Base-by-base conservation (phyloP, 2,797 vertebrate species). In the Perodicticus potto region DNA sequence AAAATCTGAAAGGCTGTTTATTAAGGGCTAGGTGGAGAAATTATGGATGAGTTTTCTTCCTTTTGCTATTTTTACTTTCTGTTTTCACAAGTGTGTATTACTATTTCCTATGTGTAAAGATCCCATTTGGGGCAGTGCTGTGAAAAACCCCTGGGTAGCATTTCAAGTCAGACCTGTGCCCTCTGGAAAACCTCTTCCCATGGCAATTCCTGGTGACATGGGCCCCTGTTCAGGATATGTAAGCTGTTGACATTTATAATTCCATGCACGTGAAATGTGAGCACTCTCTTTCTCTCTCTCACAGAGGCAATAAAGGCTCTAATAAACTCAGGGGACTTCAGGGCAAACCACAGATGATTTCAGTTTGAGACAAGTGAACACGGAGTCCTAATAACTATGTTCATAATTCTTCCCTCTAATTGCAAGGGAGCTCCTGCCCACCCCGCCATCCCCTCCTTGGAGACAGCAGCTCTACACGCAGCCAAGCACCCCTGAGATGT, bases 291-390 rank as follows among this genome's bases (percentile, higher is more conserved):
- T 76, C 53, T 37, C 63, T 57, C 69, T 45, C 37, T 59, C 83
- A 86, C 53, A 49, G 81, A 94, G 77, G 76, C 84, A 85, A 81
- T 77, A 76, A 77, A 84, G 61, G 55, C 25, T 85, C 76, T 49
- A 74, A 45, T 89, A 91, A 95, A 91, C 94, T 87, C 80, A 84
- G 96, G 80, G 86, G 78, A 74, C 95, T 70, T 94, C 7, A 0
- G 73, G 77, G 73, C 67, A 93, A 95, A 93, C 65, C 78, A 89
- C n/a, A 81, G 95, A 72, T 7, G 83, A 91, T 43, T 55, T 61
- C 16, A 0, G 40, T 70, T 82, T 73, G 37, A 93, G 63, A 89
- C 3, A 9, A 43, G 61, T 1, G 7, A 59, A 59, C 8, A 14
- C 0, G 6, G 32, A 90, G 78, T 14, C 69, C 74, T 83, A 61